A percentile compares a stretch with the other conserved stretches of the same genome.
Conservation (phyloP, 2,888 invertebrate genomes). For the Drosophila robusta region DNA sequence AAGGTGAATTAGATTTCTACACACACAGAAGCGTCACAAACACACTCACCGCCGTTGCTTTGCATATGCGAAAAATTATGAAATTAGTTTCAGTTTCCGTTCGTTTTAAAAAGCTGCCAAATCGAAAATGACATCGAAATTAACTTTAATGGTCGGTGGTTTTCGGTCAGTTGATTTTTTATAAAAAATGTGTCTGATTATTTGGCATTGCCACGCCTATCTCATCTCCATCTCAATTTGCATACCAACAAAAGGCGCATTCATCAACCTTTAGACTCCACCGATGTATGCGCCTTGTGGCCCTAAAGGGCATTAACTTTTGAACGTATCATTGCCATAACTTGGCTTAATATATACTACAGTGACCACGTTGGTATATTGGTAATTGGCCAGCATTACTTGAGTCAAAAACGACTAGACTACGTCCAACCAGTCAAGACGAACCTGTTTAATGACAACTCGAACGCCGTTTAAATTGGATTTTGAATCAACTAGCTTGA, state of each 20-base stretch:
- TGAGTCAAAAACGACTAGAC: neutral
- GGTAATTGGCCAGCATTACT: neutral
- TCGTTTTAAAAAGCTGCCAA: slow-evolving; percentile 58
- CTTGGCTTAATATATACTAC: no score
- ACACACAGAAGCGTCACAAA: slow-evolving; percentile 41
- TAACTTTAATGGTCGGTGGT: slow-evolving; percentile 51
- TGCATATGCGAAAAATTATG: slow-evolving; percentile 66
- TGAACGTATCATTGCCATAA: neutral
- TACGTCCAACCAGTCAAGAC: neutral
- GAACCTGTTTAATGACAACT: neutral
- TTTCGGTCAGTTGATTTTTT: slow-evolving; percentile 6
- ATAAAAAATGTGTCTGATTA: neutral
- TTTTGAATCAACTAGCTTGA: no score
- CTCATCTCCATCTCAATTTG: slow-evolving; percentile 9
- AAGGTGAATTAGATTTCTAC: slow-evolving; percentile 77
- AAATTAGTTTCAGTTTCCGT: slow-evolving; percentile 60
- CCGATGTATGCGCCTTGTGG: neutral
- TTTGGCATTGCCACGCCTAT: slow-evolving; percentile 8
- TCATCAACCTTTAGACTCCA: slow-evolving; percentile 3
- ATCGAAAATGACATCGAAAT: slow-evolving; percentile 73
- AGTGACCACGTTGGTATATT: neutral
- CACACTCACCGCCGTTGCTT: slow-evolving; percentile 20
- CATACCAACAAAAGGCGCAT: slow-evolving; percentile 17
- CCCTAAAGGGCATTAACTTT: neutral
- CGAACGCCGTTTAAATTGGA: no score